A percentile compares a stretch with the other conserved stretches of the same genome.
phyloP scores from a whole-genome alignment of 2,888 invertebrate genomes.

The Julus scanicus region DNA sequence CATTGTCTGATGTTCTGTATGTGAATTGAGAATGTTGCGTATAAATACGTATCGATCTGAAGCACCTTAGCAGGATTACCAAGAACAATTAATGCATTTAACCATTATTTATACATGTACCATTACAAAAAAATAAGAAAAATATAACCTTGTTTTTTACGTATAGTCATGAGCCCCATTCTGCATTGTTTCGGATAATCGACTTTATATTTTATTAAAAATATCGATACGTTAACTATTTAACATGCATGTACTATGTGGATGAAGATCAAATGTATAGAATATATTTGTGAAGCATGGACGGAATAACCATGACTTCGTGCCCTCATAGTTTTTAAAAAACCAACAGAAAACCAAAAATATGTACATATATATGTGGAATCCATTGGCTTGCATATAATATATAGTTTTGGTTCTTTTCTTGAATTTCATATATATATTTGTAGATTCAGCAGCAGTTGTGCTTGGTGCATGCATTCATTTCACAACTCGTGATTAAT shows the following conservation, averaged over 20 bases:
- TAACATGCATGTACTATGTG: background rate
- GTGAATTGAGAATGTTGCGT: too few species aligned
- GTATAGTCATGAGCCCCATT: background rate
- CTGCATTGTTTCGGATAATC: background rate
- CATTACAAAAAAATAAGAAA: too few species aligned
- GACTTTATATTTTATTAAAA: background rate
- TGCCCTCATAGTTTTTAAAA: background rate
- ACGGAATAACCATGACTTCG: background rate
- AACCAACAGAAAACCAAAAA: background rate
- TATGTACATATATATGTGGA: background rate
- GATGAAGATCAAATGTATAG: background rate
- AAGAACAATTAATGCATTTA: background rate
- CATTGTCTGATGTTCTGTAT: too few species aligned
- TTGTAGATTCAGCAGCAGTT: slow-evolving; percentile 37
- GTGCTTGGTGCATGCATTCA: slow-evolving; percentile 40
- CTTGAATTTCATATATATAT: slow-evolving; percentile 3
- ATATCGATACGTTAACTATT: background rate
- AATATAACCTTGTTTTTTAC: background rate
- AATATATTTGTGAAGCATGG: background rate
- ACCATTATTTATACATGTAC: background rate
- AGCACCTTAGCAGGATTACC: too few species aligned
- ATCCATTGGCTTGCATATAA: background rate
- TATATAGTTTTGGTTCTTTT: background rate
- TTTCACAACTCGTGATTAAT: slow-evolving; percentile 43
- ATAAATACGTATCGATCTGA: too few species aligned